Evolutionary conservation across 2,888 invertebrate species (phyloP), one percentile per base, ranked within the genome.

Genomic region (Parascotia fuliginaria): DNA sequence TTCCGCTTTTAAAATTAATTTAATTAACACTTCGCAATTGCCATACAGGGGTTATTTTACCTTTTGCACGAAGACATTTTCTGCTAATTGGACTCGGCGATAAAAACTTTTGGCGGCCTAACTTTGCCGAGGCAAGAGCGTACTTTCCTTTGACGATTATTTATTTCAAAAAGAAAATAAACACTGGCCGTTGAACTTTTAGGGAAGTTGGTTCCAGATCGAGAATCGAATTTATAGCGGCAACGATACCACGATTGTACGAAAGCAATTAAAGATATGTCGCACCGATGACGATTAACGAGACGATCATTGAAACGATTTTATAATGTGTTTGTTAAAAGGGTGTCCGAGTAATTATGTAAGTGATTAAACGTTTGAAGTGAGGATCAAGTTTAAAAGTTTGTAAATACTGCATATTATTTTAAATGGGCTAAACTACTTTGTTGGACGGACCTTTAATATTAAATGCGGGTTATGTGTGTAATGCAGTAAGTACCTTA

Each of bases 31-130:
- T 7, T n/a, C 6, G 29, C 39, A 22, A 49, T 53, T 39, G 39
- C 11, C 15, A 7, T 31, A 3, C 6, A 7, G 41, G 6, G 38
- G 34, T 36, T 41, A 45, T 58, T 45, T 41, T 49, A 34, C 12
- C 15, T 47, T 49, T 52, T 61, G 44, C 52, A 51, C 37, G 45
- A 51, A 58, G 55, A 72, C 62, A 67, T 73, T 67, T 48, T 60
- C 58, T 42, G 65, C 68, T 79, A 81, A 81, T 81, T 81, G 76
- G 73, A 27, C 54, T 15, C 37, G 48, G 43, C 57, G 75, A 79
- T 79, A 75, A 75, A 47, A 57, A 47, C 19, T 58, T 78, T 77
- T 73, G 70, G 61, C 74, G 70, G 75, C 45, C 29, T 46, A 42
- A 29, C 47, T 32, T 53, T 60, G 65, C 44, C 33, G 39, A 39